Base-by-base conservation (phyloP, 2,888 invertebrate species). In the Euclidia mi region DNA sequence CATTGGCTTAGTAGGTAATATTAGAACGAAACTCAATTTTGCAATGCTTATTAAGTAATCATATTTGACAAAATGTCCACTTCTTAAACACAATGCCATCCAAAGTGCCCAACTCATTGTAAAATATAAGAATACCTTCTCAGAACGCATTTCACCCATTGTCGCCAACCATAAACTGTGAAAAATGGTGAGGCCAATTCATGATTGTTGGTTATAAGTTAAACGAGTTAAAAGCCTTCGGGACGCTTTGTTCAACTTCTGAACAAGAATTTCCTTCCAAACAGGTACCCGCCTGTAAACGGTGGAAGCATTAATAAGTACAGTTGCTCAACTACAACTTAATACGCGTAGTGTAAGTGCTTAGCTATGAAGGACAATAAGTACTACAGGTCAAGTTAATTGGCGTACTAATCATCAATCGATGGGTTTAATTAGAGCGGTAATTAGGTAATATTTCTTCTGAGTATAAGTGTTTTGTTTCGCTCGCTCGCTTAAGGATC, bases 341-440 rank as follows among this genome's bases (percentile, higher is more conserved):
- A 71, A 47, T 65, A 37, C 15, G 42, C 49, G 60, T 50, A 51
- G 41, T 58, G 4, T 69, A 73, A 59, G 38, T 65, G 60, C 41
- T 42, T 58, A 46, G 69, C 73, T 62, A 65, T 11, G 43, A 56
- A 40, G 42, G 12, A 41, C 48, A 58, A 41, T 48, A 42, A 48
- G 42, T 15, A 35, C n/a, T n/a, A 28, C 15, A 17, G 53, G 48
- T 53, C 58, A 59, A 48, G 58, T 53, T 32, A 20, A 28, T 18
- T 29, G 11, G 14, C 11, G 32, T 31, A 43, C 37, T 49, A 44
- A 37, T 34, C 20, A 37, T 60, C 60, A 58, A 48, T 47, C 50
- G 56, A 53, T 37, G 44, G 3, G 63, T 52, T 51, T 46, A 57
- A 73, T 69, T 73, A 61, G 14, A 25, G 44, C 12, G 48, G 32